phyloP scores from a whole-genome alignment of 2,888 invertebrate species.

The Microctonus aethiopoides region DNA sequence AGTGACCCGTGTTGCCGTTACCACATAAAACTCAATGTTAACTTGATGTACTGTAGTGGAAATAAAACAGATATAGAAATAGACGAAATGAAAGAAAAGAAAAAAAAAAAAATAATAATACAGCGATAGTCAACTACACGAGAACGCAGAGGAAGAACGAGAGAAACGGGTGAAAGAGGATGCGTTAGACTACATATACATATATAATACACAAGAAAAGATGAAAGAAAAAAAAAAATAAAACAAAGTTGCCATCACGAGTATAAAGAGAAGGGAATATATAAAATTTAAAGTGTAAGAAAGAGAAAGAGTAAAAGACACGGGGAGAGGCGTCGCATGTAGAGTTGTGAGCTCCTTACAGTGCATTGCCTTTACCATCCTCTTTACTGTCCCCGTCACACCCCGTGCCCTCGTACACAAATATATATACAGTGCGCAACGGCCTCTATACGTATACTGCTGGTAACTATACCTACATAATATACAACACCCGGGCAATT shows the following conservation, averaged over 20 bases:
- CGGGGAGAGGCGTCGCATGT: conserved; percentile 36
- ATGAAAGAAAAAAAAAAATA: conserved; percentile 33
- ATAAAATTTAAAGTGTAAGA: too few relatives aligned
- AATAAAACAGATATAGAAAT: conserved; percentile 14
- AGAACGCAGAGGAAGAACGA: conserved; percentile 3
- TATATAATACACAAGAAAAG: conserved; percentile 22
- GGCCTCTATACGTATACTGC: background rate
- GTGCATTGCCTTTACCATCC: conserved; percentile 66
- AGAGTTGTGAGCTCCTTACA: conserved; percentile 65
- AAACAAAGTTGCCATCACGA: too few relatives aligned
- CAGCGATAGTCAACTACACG: too few relatives aligned
- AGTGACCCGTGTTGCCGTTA: conserved; percentile 13
- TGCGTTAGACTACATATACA: conserved; percentile 7
- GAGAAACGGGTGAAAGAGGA: conserved; percentile 1
- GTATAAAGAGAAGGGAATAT: conserved; percentile 36
- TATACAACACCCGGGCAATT: background rate
- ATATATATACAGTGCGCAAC: background rate
- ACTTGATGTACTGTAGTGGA: conserved; percentile 5
- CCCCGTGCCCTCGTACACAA: conserved; percentile 58
- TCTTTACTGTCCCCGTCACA: conserved; percentile 59
- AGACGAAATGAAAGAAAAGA: conserved; percentile 6
- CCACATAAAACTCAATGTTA: conserved; percentile 16
- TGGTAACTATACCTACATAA: background rate
- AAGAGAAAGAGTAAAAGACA: background rate
- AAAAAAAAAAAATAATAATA: conserved; percentile 11